Evolutionary conservation across 1,140 invertebrate genomes (phyloP).

Genomic region (Trachymyrmex septentrionalis): DNA sequence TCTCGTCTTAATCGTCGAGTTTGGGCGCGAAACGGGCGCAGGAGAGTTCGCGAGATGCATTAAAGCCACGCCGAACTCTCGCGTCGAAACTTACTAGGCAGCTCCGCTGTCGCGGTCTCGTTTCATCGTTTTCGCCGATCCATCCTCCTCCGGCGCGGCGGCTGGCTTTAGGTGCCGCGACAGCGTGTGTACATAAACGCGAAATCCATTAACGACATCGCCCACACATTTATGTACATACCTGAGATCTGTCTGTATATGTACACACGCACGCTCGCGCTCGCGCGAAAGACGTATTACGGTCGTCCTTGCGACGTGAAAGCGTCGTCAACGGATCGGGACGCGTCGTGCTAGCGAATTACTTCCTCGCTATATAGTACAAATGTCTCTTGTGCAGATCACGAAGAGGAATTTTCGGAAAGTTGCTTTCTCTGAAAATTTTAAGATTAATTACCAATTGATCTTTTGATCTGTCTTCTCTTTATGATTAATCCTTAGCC

Average conservation of each 20-base stretch:
- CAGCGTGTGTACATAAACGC: constrained; percentile 56
- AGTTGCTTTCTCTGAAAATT: background rate
- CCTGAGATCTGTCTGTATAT: background rate
- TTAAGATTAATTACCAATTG: background rate
- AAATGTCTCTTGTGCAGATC: background rate
- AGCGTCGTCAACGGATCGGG: constrained; percentile 41
- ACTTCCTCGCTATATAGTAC: constrained; percentile 26
- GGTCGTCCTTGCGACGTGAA: constrained; percentile 29
- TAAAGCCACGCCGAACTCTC: constrained; percentile 42
- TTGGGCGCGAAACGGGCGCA: constrained; percentile 39
- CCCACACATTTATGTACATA: constrained; percentile 1
- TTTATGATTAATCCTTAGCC: too few relatives aligned
- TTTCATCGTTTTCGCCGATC: constrained; percentile 39
- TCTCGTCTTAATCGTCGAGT: constrained; percentile 45
- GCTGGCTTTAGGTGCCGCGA: constrained; percentile 54
- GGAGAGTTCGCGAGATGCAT: constrained; percentile 56
- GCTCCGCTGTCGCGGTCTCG: constrained; percentile 26
- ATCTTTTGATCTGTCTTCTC: background rate
- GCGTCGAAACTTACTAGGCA: constrained; percentile 38
- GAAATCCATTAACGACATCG: constrained; percentile 65
- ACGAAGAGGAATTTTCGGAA: background rate
- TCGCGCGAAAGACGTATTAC: constrained; percentile 43
- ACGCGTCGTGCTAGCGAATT: constrained; percentile 41
- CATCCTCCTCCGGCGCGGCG: constrained; percentile 6
- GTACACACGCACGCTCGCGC: background rate